phyloP scores from a whole-genome alignment of 2,888 invertebrate genomes.

The Acanthopleura granulata region DNA sequence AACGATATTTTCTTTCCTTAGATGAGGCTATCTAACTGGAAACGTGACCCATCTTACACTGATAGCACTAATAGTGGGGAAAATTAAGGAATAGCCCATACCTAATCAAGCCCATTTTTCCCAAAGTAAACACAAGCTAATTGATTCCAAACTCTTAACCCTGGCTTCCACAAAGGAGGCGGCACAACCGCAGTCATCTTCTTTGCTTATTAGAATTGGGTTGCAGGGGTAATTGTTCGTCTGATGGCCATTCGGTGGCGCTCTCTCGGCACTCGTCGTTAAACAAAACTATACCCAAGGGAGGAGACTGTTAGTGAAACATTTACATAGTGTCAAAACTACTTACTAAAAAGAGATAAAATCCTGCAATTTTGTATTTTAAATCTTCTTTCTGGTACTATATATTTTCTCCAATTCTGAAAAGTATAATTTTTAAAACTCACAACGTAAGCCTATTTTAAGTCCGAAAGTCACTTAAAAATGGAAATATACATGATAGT shows the following conservation, averaged over 20 bases:
- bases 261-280: too few species aligned
- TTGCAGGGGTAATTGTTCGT: background rate
- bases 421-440: too few species aligned
- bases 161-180: background rate
- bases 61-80: background rate
- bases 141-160: background rate
- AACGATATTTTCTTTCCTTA: conserved; percentile 10
- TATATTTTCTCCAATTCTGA: too few species aligned
- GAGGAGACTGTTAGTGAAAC: too few species aligned
- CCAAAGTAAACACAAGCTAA: background rate
- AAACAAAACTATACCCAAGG: too few species aligned
- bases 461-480: too few species aligned
- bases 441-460: too few species aligned
- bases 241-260: background rate
- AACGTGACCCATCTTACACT: background rate
- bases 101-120: conserved; percentile 3
- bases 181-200: background rate
- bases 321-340: too few species aligned
- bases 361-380: too few species aligned
- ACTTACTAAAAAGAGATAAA: too few species aligned
- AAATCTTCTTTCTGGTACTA: too few species aligned
- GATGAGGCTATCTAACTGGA: background rate
- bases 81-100: background rate
- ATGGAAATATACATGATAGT: too few species aligned
- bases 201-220: background rate